phyloP scores from a whole-genome alignment of 64 coral and sea anemone genomes.

The Dendronephthya gigantea region DNA sequence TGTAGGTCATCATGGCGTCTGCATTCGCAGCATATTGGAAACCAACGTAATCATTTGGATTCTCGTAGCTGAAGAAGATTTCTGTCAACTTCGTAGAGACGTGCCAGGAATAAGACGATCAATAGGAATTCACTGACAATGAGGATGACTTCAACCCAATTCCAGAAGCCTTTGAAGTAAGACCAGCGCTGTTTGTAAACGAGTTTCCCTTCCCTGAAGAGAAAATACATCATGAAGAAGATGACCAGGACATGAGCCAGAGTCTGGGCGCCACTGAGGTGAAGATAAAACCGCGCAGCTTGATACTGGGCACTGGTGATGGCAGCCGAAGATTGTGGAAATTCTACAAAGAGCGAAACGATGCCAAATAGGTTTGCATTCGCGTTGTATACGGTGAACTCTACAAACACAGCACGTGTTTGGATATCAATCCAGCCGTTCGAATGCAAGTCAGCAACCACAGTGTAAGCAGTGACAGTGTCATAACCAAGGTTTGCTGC shows the following conservation, averaged over 20 bases:
- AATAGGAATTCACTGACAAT: conserved; percentile 57
- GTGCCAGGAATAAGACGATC: conserved; percentile 47
- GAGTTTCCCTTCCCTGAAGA: conserved; percentile 65
- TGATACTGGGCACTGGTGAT: conserved; percentile 46
- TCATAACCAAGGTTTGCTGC: conserved; percentile 78
- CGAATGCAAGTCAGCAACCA: conserved; percentile 73
- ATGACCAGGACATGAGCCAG: conserved; percentile 7
- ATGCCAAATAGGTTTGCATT: conserved; percentile 62
- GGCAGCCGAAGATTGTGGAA: conserved; percentile 57
- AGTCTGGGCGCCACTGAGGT: not conserved
- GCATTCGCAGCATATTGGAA: conserved; percentile 80
- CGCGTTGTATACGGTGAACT: too few relatives aligned
- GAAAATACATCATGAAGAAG: conserved; percentile 70
- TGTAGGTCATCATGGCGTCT: conserved; percentile 45
- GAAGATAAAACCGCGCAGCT: conserved; percentile 47
- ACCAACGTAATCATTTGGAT: conserved; percentile 77
- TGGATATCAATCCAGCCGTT: conserved; percentile 56
- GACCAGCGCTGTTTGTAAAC: conserved; percentile 46
- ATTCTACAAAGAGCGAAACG: conserved; percentile 71
- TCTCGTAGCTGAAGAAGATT: conserved; percentile 60
- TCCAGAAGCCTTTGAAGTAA: conserved; percentile 88
- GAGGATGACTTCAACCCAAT: conserved; percentile 78
- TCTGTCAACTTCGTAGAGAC: conserved; percentile 54
- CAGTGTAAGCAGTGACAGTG: conserved; percentile 54
- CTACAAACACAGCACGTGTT: conserved; percentile 35